Base-by-base conservation (phyloP, 2,888 invertebrate species). In the Tenthredo distinguenda region DNA sequence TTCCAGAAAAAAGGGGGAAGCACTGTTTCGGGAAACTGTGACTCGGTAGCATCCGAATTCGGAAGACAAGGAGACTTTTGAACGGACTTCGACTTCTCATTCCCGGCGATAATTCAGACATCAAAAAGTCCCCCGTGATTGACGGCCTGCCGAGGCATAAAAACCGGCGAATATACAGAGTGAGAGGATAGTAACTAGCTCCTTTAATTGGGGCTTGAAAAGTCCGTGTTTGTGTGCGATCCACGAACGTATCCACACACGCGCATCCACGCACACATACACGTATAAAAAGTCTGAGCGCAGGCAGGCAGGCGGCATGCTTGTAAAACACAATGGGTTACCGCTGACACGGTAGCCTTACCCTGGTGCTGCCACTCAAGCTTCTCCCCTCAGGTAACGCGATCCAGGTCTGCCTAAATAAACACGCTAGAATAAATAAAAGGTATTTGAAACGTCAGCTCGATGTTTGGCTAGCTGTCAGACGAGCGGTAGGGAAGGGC, bases 391-490 rank as follows among this genome's bases (percentile, higher is more conserved):
- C 91, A 92, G 91, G 92, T 92, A 92, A 92, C 91, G 90, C 90
- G 92, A 92, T 92, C 91, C 90, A 90, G 89, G 90, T 72, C 91
- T 91, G 92, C 92, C 92, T 92, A 93, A 92, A 92, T 92, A 92
- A 92, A 93, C 92, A 91, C 88, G 89, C 89, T 90, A 92, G 91
- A 92, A 92, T 92, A 92, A 92, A 92, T 92, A 92, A 92, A 91
- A 92, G 92, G 90, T 89, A 90, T 92, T 92, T 90, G 91, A 92
- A 90, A 91, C 90, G 91, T 91, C 92, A 91, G 91, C 87, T 86
- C 89, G 87, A 89, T 92, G 91, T 92, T 93, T 93, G 91, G 90
- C 91, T 92, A 91, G 92, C 92, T 92, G 92, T 92, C 92, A 91
- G 86, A 89, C 88, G 88, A 87, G 88, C 88, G 88, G 87, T 5